phyloP scores from a whole-genome alignment of 2,888 invertebrate genomes.

The Leptothorax acervorum region DNA sequence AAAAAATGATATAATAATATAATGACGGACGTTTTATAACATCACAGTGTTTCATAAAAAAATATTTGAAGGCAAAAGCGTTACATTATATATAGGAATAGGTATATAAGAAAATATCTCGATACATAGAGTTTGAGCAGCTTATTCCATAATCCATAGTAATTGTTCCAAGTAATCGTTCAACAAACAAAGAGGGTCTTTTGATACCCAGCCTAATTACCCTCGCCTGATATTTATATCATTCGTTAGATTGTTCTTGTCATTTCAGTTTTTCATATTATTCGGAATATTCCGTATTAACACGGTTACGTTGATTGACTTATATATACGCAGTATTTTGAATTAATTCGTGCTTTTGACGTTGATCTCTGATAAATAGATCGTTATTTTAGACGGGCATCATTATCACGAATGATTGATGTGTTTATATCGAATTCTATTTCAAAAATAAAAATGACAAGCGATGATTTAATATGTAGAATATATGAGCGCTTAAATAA shows the following conservation, averaged over 20 bases:
- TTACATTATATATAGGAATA: neutral
- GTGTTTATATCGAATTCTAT: neutral
- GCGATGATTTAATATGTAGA: conserved; percentile 11
- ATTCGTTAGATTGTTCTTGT: neutral
- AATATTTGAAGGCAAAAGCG: neutral
- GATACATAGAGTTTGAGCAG: neutral
- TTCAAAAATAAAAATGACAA: conserved; percentile 24
- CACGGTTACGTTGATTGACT: neutral
- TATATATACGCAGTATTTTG: neutral
- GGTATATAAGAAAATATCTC: neutral
- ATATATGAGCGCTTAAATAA: conserved; percentile 1
- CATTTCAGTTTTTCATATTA: neutral
- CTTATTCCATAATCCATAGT: neutral
- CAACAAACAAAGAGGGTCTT: neutral
- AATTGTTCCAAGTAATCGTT: neutral
- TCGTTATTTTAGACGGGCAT: conserved; percentile 1
- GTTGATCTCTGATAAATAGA: conserved; percentile 22
- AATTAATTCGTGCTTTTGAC: conserved; percentile 19
- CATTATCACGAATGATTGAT: conserved; percentile 16
- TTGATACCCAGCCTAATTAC: neutral
- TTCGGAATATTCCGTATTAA: neutral
- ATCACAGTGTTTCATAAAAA: neutral
- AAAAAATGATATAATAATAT: neutral
- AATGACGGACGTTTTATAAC: neutral
- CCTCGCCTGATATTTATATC: conserved; percentile 8